A percentile compares a stretch with the other conserved stretches of the same genome.
phyloP scores from a whole-genome alignment of 2,113 vertebrate genomes.

The Perognathus longimembris region DNA sequence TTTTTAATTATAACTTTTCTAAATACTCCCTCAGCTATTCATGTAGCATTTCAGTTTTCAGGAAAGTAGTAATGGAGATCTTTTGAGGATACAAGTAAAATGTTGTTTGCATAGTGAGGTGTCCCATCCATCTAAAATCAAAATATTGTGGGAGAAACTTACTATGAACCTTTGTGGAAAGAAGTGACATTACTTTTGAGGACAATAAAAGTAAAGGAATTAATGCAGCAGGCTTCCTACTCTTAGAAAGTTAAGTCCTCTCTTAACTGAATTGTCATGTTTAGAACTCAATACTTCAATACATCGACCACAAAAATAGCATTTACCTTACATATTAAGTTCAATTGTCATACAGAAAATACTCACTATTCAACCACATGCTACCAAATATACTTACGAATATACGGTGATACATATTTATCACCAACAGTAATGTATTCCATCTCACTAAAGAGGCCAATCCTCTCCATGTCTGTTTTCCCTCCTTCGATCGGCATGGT shows the following conservation, averaged over 20 bases:
- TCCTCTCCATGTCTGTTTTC: constrained; percentile 93
- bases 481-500: constrained; percentile 86
- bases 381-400: constrained; percentile 83
- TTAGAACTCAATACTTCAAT: constrained; percentile 44
- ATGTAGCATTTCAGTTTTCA: constrained; percentile 25
- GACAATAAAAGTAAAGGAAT: background rate
- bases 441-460: constrained; percentile 95
- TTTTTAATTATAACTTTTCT: constrained; percentile 34
- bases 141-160: constrained; percentile 41
- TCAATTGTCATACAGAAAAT: constrained; percentile 8
- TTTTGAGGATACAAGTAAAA: constrained; percentile 7
- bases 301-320: background rate
- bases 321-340: background rate
- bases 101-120: background rate
- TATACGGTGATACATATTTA: constrained; percentile 86
- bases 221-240: background rate
- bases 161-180: background rate
- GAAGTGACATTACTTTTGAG: constrained; percentile 23
- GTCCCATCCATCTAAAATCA: background rate
- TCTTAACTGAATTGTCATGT: background rate
- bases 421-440: constrained; percentile 91
- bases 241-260: constrained; percentile 6
- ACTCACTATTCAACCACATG: background rate
- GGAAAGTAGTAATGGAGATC: background rate
- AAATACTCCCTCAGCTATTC: background rate